A percentile compares a stretch with the other conserved stretches of the same genome.
Evolutionary conservation across 2,888 invertebrate species (phyloP).

Genomic region (Conistra vaccinii): DNA sequence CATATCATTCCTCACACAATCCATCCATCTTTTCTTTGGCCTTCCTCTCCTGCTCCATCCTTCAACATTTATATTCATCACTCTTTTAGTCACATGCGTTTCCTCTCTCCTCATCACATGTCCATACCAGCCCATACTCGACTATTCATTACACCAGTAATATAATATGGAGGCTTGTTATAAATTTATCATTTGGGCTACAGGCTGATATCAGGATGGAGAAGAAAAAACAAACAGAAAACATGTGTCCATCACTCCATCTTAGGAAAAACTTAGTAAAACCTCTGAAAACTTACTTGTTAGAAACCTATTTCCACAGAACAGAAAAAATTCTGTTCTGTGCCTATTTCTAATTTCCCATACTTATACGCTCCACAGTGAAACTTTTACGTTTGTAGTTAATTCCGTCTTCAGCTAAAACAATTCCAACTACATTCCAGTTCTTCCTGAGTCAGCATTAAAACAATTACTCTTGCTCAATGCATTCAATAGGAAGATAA

Average conservation of each 20-base stretch:
- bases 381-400: background rate
- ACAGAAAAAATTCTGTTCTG: too few species aligned
- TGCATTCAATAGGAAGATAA: constrained; percentile 56
- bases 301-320: too few species aligned
- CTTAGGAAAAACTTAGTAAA: background rate
- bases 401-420: background rate
- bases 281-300: background rate
- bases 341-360: background rate
- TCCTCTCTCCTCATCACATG: too few species aligned
- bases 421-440: constrained; percentile 4
- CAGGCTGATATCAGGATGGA: background rate
- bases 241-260: background rate
- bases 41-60: too few species aligned
- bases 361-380: background rate
- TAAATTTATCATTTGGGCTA: background rate
- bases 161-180: background rate
- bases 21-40: too few species aligned
- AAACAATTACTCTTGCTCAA: constrained; percentile 57
- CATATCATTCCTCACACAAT: too few species aligned
- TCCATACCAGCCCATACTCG: too few species aligned
- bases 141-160: too few species aligned
- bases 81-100: too few species aligned
- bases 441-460: constrained; percentile 31
- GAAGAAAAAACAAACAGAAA: background rate
- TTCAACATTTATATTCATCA: too few species aligned